Evolutionary conservation across 1,140 invertebrate genomes (phyloP), one percentile per base, ranked within the genome.

Genomic region (Scaptomyza hsui): DNA sequence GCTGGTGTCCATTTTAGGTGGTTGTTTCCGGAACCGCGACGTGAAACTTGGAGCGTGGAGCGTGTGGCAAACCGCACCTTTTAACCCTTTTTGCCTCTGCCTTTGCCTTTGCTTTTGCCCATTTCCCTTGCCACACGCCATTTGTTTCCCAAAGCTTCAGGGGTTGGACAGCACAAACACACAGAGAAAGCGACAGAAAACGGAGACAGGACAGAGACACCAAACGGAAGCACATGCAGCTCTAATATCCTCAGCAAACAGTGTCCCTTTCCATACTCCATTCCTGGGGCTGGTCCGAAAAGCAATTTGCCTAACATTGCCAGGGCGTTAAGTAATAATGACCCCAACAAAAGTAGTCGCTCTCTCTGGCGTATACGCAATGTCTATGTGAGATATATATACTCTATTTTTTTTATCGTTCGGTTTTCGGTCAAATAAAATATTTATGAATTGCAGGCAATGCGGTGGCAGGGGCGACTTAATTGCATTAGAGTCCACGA

Each of bases 241-340:
- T 73, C 75, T 70, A 88, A 88, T 88, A 83, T 78, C 72, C 67
- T 76, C 39, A 63, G 44, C 67, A 68, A 86, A 81, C 74, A 75
- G 61, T 59, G 59, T 49, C 41, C 26, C 9, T 29, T 29, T 29
- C 29, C 16, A 24, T 16, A 0, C n/a, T n/a, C 15, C 9, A 15
- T 35, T 32, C 29, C 52, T 18, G 24, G 32, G 37, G 39, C 29
- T 49, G 1, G 45, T 37, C 45, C 52, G 55, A 88, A 75, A 88
- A 88, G 82, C 82, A 88, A 88, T 88, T 88, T 88, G 75, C 75
- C 75, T 78, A 73, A 75, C 81, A 85, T 79, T 77, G 76, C 76
- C 72, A 49, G 59, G 65, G 78, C 82, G 78, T 78, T 88, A 82
- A 78, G 82, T 88, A 88, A 78, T 88, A 88, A 88, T 88, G 83